Conservation (phyloP, 2,797 vertebrate species). For the Sciurus carolinensis region DNA sequence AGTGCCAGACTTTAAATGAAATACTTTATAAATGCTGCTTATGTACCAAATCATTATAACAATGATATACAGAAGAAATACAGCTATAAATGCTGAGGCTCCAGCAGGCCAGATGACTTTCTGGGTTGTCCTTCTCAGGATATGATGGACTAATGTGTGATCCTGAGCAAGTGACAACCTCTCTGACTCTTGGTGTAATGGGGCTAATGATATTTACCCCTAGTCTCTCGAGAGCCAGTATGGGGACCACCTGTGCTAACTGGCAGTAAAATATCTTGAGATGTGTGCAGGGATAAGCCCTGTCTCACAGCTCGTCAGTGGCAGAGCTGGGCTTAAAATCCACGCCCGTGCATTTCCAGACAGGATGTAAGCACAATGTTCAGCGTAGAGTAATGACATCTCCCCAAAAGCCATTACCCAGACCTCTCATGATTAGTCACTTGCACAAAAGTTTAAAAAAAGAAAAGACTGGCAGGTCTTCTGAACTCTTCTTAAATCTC, state of each 20-base stretch:
- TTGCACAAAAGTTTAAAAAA: not conserved
- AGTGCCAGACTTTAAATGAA: conserved; percentile 27
- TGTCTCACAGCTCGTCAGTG: not conserved
- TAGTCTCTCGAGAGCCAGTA: not conserved
- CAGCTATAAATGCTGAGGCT: not conserved
- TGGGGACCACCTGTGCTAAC: not conserved
- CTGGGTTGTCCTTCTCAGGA: not conserved
- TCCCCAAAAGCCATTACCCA: not conserved
- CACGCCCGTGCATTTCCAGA: not conserved
- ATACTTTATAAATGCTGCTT: not conserved
- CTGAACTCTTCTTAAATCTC: not conserved
- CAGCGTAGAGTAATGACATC: too few relatives aligned
- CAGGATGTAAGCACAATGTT: not conserved
- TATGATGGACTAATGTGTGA: not conserved
- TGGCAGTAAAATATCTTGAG: not conserved
- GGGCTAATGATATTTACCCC: not conserved
- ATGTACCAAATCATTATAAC: not conserved
- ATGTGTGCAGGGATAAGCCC: not conserved
- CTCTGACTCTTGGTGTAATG: not conserved
- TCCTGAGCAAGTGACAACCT: not conserved
- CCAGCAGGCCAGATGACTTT: not conserved
- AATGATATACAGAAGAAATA: not conserved
- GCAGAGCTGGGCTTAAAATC: not conserved
- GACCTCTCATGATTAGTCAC: not conserved
- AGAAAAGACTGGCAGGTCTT: not conserved